These are phyloP conservation scores for Colistium nudipinnis DNA, from an alignment of 2,113 vertebrate species.

Conservation along the genomic window DNA sequence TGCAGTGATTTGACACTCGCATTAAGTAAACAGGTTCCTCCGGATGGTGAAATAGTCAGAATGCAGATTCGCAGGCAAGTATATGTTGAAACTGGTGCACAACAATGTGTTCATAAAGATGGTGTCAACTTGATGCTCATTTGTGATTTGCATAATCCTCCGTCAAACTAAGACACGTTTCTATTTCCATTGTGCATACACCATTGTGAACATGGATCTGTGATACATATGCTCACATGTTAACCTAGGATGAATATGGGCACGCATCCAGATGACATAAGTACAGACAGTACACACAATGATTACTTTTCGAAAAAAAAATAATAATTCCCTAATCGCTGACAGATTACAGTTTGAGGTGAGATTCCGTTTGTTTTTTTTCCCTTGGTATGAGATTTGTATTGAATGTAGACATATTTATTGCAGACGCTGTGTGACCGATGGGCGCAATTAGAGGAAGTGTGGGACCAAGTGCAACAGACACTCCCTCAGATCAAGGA, in stretches of 20 bases:
- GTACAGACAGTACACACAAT: not conserved
- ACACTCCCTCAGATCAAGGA: slow-evolving; percentile 1
- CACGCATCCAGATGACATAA: not conserved
- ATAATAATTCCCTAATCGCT: slow-evolving; percentile 29
- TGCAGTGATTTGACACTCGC: slow-evolving; percentile 34
- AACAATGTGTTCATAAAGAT: not conserved
- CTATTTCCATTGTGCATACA: not conserved
- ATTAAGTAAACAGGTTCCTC: not conserved
- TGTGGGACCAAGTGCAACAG: slow-evolving; percentile 33
- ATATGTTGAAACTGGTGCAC: too few relatives aligned
- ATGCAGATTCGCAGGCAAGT: not conserved
- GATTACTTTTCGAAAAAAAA: too few relatives aligned
- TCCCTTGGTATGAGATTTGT: slow-evolving; percentile 9
- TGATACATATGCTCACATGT: not conserved
- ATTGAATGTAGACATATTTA: slow-evolving; percentile 24
- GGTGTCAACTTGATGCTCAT: slow-evolving; percentile 30
- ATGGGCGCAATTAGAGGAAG: slow-evolving; percentile 40
- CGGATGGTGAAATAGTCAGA: not conserved
- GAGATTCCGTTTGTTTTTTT: too few relatives aligned
- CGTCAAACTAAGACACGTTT: not conserved
- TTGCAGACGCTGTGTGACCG: slow-evolving; percentile 24
- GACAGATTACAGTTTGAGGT: too few relatives aligned
- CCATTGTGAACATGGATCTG: not conserved
- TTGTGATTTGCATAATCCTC: slow-evolving; percentile 5
- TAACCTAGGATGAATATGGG: not conserved